Percentiles rank a stretch among this genome's conserved stretches.
These are phyloP conservation scores for Tiaroga cobitis DNA, from an alignment of 2,797 vertebrate species.

Conservation along the genomic window DNA sequence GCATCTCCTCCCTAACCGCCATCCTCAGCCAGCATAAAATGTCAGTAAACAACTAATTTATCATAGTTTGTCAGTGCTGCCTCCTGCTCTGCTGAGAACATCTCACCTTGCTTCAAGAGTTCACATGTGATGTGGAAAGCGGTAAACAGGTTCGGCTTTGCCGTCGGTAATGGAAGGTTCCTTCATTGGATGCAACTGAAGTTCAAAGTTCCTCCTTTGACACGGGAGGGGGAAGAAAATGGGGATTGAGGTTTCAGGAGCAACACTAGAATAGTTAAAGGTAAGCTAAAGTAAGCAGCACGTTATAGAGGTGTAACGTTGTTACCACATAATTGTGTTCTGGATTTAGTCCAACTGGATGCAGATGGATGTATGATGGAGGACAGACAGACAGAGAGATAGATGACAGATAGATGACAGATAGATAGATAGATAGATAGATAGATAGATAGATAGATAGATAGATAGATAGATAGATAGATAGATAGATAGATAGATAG, in stretches of 20 bases:
- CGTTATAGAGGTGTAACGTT: neutral
- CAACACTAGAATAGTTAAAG: neutral
- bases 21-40: constrained; percentile 44
- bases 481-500: too few species aligned
- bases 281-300: constrained; percentile 10
- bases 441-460: too few species aligned
- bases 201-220: constrained; percentile 19
- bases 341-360: neutral
- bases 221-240: neutral
- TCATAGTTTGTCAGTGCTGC: constrained; percentile 38
- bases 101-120: constrained; percentile 29
- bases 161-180: neutral
- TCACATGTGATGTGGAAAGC: constrained; percentile 21
- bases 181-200: constrained; percentile 5
- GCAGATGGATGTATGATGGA: too few species aligned
- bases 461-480: too few species aligned
- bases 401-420: too few species aligned
- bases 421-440: too few species aligned
- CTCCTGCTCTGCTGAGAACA: constrained; percentile 36
- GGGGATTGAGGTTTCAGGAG: neutral
- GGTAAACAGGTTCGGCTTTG: constrained; percentile 19
- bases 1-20: constrained; percentile 20
- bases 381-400: too few species aligned
- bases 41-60: constrained; percentile 48
- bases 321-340: neutral